Percentiles rank a stretch among this genome's conserved stretches.
Conservation (phyloP, 2,797 vertebrate genomes). For the Acanthiza pusilla region DNA sequence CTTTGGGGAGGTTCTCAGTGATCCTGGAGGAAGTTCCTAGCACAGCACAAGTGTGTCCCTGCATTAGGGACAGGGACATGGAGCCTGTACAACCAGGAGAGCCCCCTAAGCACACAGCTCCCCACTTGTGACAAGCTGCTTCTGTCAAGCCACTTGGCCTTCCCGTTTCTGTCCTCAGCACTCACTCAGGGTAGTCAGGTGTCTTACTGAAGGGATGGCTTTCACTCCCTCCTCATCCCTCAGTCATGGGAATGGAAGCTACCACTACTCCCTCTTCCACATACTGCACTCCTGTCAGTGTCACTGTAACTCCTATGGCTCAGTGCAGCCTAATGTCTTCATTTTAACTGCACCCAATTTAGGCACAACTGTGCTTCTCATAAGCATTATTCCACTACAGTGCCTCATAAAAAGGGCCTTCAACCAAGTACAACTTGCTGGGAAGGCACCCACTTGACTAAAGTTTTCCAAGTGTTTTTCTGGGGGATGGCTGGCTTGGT, state of each 20-base stretch:
- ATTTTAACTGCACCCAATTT: neutral
- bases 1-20: neutral
- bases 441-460: neutral
- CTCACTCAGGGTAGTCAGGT: neutral
- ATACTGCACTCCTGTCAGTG: neutral
- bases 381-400: neutral
- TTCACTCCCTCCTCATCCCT: neutral
- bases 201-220: neutral
- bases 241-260: too few species aligned
- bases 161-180: neutral
- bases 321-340: accelerated
- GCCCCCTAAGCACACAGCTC: neutral
- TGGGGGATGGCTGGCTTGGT: neutral
- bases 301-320: neutral
- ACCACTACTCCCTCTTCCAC: neutral
- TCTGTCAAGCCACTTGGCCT: neutral
- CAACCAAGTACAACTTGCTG: neutral
- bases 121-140: neutral
- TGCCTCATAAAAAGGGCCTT: neutral
- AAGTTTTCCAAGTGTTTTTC: neutral
- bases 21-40: neutral
- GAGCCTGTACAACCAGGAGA: neutral
- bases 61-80: neutral
- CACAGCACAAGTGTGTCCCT: neutral
- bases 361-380: neutral